Percentiles rank a stretch among this genome's conserved stretches.
phyloP scores from a whole-genome alignment of 2,888 invertebrate species.

The Ramazzottius varieornatus region DNA sequence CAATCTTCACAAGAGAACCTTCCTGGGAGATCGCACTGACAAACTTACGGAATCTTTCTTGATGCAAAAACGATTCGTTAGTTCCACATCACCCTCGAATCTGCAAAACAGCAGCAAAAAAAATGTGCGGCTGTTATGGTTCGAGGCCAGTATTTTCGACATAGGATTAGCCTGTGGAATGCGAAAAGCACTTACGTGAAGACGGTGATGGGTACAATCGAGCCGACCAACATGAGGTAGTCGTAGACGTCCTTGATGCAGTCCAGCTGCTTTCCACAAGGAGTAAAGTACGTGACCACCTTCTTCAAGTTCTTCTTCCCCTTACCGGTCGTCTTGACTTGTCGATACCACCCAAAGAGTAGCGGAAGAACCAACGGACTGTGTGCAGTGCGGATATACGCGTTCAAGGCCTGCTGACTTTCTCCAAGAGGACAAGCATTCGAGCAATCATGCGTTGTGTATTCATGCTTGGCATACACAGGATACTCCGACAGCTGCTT shows the following conservation, averaged over 20 bases:
- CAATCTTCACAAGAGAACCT: background rate
- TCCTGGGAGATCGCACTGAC: background rate
- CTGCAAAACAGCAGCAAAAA: no score
- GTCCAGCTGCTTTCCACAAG: background rate
- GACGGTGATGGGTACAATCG: background rate
- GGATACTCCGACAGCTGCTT: background rate
- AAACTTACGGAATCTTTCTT: background rate
- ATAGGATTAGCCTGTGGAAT: no score
- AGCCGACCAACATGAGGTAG: background rate
- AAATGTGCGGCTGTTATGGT: no score
- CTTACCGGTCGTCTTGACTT: no score
- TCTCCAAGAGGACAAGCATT: background rate
- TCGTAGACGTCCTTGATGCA: background rate
- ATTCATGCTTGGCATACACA: background rate
- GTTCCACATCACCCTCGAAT: no score
- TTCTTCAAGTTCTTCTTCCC: background rate
- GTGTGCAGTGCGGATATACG: background rate
- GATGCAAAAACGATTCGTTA: no score
- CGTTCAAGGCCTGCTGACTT: background rate
- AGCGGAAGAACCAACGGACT: background rate
- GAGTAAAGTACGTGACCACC: background rate
- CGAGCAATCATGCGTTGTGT: background rate
- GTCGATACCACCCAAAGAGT: background rate
- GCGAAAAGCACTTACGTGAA: no score
- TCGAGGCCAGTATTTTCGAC: no score